Base-by-base conservation (phyloP, 2,888 invertebrate species). In the Epistrophella euchroma region DNA sequence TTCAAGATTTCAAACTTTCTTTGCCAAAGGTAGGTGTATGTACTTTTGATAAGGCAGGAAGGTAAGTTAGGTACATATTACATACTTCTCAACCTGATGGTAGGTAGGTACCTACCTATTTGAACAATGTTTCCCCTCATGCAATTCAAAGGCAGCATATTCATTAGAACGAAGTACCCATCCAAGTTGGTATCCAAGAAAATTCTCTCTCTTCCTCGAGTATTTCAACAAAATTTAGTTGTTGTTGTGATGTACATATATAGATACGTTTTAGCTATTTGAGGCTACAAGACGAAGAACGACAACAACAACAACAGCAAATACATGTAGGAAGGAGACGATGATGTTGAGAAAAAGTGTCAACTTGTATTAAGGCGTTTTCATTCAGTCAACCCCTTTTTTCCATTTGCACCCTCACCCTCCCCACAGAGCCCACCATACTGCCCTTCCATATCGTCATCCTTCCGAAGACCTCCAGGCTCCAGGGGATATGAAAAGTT, bases 281-380 rank as follows among this genome's bases (percentile, higher is more conserved):
- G 58, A 52, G 22, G 68, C 68, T 52, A 5, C 74, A 55, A 58
- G 35, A 66, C 64, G 22, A 62, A 37, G 19, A 55, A 45, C 43
- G 47, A 50, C 55, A 45, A 35, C 64, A 19, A 13, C 15, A 19
- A 4, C 22, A 64, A 70, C 66, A 58, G 25, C 58, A 45, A 76
- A 66, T 66, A 71, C 1, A 32, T 32, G 9, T 35, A 64, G 62
- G 50, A 43, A 60, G 56, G 56, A 40, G 55, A 56, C 52, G 56
- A 66, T 43, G 70, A 81, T 66, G 68, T 78, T 83, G 74, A 70
- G 74, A 62, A 78, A 77, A 78, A 83, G 83, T 83, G 83, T 83
- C 83, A 83, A 83, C 78, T 78, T 83, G 68, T 78, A 70, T 83
- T 78, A 64, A 83, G 83, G 83, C 73, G 83, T 83, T 83, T 40